Evolutionary conservation across 2,113 vertebrate genomes (phyloP), one percentile per base, ranked within the genome.

Genomic region (Acanthochromis polyacanthus): DNA sequence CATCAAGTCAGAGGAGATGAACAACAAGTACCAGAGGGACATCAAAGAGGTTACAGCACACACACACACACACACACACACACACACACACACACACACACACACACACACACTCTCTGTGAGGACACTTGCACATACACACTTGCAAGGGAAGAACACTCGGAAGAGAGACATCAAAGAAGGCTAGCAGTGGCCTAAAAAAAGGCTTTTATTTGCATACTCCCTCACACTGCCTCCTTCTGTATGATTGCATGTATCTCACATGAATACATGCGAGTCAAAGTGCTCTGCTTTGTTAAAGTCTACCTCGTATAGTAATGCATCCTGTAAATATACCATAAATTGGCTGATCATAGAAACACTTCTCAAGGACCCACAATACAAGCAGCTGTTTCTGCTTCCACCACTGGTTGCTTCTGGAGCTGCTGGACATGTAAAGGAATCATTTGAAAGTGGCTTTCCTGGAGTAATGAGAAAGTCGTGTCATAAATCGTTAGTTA

Each of bases 1-100:
- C 81, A 96, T 97, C 94, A 99, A 99, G 94, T 97, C 97, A 0
- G 98, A 99, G 91, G 98, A 99, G 94, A 97, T 99, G 96, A 99
- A 97, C 93, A 97, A 83, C 88, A 99, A 97, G 94, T 99, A 98
- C 95, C 97, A 99, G 93, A 96, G 98, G 91, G 98, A 99, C 93
- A 98, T 98, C 78, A 97, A 97, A 91, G 98, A 99, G 97, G 98
- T 99, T 93, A 92, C 92, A 45, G 51, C 66, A 9, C 25, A 23
- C 57, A 59, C 43, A 63, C 52, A 20, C 50, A 63, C 43, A 32
- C 50, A 38, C 59, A 63, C 40, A 23, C 17, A 17, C 20, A 38
- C 23, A 52, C 16, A 58, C 46, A 48, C 40, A 58, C 38, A 11
- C 36, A 8, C 32, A 23, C 17, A 17, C 59, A 63, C 40, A 23